Evolutionary conservation across 2,113 vertebrate genomes (phyloP).

Genomic region (Cervus canadensis): DNA sequence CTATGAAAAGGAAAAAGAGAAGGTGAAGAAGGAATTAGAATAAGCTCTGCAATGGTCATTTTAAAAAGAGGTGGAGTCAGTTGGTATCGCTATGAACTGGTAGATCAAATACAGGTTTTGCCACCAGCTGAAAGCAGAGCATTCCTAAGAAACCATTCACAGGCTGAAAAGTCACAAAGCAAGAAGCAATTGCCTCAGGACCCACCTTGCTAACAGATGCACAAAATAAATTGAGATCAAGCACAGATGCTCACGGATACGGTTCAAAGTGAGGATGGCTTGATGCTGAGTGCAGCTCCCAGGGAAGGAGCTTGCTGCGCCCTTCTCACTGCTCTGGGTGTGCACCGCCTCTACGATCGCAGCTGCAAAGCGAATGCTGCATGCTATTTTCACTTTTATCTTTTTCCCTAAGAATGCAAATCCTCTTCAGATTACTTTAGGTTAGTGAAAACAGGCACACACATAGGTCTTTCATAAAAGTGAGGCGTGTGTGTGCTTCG

Average conservation of each 20-base stretch:
- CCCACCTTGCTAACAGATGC: neutral
- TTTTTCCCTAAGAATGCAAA: neutral
- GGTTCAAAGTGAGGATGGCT: neutral
- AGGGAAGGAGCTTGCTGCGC: neutral
- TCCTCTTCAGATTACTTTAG: neutral
- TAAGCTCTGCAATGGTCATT: neutral
- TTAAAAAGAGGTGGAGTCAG: neutral
- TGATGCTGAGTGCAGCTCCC: neutral
- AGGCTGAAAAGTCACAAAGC: neutral
- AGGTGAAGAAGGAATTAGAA: neutral
- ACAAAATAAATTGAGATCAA: neutral
- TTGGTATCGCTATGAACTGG: neutral
- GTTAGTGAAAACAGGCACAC: neutral
- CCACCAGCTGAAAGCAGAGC: neutral
- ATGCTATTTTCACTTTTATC: neutral
- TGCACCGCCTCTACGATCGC: neutral
- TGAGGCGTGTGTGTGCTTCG: neutral
- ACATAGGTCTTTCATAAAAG: neutral
- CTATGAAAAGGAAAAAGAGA: neutral
- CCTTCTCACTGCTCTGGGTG: neutral
- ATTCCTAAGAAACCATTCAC: neutral
- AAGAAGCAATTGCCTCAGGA: neutral
- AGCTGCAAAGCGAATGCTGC: neutral
- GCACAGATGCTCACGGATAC: neutral
- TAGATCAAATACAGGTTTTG: neutral